phyloP scores from a whole-genome alignment of 2,113 vertebrate genomes.

The Pterocles burchelli region DNA sequence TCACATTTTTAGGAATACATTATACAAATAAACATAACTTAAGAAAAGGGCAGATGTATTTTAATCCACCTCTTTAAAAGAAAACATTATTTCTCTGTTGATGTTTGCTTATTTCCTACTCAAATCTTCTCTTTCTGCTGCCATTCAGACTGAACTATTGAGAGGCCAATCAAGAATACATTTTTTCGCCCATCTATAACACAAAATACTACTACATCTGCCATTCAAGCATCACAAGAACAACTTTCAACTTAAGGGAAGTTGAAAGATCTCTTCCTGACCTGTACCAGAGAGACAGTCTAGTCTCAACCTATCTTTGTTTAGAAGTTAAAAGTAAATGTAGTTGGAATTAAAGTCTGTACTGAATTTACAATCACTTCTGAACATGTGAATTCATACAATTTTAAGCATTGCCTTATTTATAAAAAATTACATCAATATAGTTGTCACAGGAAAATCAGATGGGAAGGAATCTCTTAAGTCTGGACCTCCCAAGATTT shows the following conservation, averaged over 20 bases:
- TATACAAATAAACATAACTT: background rate
- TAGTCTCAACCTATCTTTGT: background rate
- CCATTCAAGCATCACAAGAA: background rate
- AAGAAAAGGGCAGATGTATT: background rate
- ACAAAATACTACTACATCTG: background rate
- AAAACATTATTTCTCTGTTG: background rate
- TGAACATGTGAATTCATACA: background rate
- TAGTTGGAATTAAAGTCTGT: background rate
- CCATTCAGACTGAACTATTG: background rate
- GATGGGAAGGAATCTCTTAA: background rate
- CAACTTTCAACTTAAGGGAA: background rate
- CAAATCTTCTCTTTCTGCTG: background rate
- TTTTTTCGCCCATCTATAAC: background rate
- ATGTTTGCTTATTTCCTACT: background rate
- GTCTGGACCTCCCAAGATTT: background rate
- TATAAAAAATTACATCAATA: background rate
- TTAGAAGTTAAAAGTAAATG: background rate
- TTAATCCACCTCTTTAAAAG: background rate
- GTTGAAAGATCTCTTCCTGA: background rate
- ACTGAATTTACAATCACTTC: background rate
- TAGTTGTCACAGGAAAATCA: background rate
- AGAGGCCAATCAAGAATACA: background rate
- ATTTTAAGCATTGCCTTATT: background rate
- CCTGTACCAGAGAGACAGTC: background rate
- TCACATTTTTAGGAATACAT: background rate